Evolutionary conservation across 2,797 vertebrate genomes (phyloP).

Genomic region (Rhabdomys pumilio): DNA sequence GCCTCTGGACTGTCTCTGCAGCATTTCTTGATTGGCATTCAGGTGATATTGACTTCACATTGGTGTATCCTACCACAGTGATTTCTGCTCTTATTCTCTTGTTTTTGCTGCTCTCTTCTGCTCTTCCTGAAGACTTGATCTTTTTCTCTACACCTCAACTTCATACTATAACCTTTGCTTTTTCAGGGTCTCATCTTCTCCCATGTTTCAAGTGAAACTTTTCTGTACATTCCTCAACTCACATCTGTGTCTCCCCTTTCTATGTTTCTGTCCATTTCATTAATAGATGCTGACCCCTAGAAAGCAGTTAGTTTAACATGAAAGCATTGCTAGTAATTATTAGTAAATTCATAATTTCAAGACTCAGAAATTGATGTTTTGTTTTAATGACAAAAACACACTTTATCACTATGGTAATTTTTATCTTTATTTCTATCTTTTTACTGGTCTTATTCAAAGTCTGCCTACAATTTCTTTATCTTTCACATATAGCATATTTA

Average conservation of each 20-base stretch:
- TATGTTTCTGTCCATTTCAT: constrained; percentile 21
- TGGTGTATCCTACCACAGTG: background rate
- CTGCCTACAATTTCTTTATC: background rate
- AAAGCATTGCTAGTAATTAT: background rate
- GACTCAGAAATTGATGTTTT: background rate
- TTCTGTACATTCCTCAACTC: background rate
- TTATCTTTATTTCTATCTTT: constrained; percentile 16
- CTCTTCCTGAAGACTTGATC: background rate
- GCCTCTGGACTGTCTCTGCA: background rate
- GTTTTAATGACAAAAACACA: constrained; percentile 35
- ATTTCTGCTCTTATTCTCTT: background rate
- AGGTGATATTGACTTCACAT: background rate
- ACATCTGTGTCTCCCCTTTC: background rate
- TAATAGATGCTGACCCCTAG: background rate
- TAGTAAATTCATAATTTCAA: background rate
- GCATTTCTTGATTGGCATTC: background rate
- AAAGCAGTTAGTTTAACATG: background rate
- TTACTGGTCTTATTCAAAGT: background rate
- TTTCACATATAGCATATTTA: constrained; percentile 28
- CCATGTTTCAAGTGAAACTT: constrained; percentile 1
- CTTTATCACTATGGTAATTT: background rate
- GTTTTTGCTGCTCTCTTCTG: background rate
- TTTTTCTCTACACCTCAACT: background rate
- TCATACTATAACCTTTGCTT: background rate
- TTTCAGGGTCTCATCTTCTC: background rate